Conservation (phyloP, 2,113 vertebrate species). For the Deroptyus accipitrinus region DNA sequence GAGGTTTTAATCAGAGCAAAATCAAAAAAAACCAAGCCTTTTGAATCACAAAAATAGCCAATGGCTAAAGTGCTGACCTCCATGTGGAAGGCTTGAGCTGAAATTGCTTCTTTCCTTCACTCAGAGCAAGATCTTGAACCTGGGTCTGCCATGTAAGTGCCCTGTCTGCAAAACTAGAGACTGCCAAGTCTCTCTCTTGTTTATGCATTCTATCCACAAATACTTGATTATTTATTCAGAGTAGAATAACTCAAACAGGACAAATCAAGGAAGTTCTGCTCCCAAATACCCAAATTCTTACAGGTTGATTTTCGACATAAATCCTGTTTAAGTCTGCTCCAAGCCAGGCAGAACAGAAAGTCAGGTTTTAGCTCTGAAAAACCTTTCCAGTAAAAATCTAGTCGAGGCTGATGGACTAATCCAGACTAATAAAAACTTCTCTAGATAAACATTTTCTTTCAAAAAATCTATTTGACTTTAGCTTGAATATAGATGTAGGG, state of each 20-base stretch:
- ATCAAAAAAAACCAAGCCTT: not conserved
- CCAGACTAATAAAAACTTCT: not conserved
- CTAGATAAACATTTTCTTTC: not conserved
- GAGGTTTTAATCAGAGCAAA: not conserved
- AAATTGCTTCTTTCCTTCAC: conserved; percentile 23
- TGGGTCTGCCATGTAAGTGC: not conserved
- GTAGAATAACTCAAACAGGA: not conserved
- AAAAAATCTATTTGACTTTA: not conserved
- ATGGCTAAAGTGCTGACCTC: conserved; percentile 13
- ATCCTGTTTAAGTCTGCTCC: not conserved
- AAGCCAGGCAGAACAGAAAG: not conserved
- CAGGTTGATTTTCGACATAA: not conserved
- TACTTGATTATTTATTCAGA: not conserved
- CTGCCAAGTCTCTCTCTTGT: not conserved
- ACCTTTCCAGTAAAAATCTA: not conserved
- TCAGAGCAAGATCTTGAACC: conserved; percentile 36
- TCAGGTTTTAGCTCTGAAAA: not conserved
- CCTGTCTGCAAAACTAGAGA: not conserved
- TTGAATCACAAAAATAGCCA: not conserved
- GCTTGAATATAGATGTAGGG: not conserved
- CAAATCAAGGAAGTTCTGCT: not conserved
- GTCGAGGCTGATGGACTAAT: not conserved
- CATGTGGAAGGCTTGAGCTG: not conserved
- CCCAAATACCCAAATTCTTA: not conserved
- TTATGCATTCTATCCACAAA: not conserved